Evolutionary conservation across 2,888 invertebrate species (phyloP).

Genomic region (Portevinia maculata): DNA sequence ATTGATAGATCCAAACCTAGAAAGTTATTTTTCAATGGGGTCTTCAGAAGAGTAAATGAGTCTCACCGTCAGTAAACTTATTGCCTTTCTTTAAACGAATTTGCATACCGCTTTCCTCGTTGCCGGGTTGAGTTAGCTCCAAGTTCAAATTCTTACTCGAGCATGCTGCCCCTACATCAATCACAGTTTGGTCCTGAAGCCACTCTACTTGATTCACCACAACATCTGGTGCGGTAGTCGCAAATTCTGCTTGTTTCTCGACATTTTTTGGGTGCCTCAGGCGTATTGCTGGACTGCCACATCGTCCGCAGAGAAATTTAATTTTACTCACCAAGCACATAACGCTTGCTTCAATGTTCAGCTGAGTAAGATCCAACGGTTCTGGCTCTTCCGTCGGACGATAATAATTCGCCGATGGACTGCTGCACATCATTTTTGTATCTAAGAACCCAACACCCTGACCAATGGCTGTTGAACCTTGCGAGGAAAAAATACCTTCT

Average conservation of each 20-base stretch:
- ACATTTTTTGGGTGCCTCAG: conserved; percentile 84
- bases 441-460: conserved; percentile 83
- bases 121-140: conserved; percentile 74
- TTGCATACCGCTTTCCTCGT: conserved; percentile 28
- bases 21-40: conserved; percentile 29
- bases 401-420: conserved; percentile 89
- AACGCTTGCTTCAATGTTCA: conserved; percentile 94
- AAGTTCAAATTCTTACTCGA: conserved; percentile 74
- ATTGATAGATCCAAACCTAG: conserved; percentile 86
- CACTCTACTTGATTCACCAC: conserved; percentile 78
- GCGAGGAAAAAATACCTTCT: conserved; percentile 73
- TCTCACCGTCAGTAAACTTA: conserved; percentile 87
- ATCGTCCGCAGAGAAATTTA: conserved; percentile 90
- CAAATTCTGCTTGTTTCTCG: conserved; percentile 79
- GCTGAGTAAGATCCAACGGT: conserved; percentile 92
- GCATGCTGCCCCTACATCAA: conserved; percentile 15
- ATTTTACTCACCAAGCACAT: conserved; percentile 93
- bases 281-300: conserved; percentile 88
- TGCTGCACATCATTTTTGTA: conserved; percentile 83
- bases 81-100: conserved; percentile 86
- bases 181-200: conserved; percentile 15
- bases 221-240: conserved; percentile 80
- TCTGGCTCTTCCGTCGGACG: conserved; percentile 92
- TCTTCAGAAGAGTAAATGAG: not conserved
- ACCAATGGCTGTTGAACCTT: conserved; percentile 75